These are phyloP conservation scores for Lutjanus argentimaculatus DNA, from an alignment of 2,797 vertebrate genomes.

Conservation along the genomic window DNA sequence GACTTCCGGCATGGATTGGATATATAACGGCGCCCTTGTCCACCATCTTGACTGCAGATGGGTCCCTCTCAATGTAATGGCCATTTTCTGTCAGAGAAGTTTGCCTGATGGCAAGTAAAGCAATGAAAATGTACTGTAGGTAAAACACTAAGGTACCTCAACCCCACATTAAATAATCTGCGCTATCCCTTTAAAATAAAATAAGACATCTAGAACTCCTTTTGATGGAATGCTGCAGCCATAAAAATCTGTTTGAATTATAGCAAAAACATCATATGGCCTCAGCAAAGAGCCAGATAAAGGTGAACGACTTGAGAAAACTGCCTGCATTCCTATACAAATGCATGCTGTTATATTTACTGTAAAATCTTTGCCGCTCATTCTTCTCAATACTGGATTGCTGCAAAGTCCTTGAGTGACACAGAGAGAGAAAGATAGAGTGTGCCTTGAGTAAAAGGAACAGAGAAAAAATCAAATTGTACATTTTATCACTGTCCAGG, in stretches of 20 bases:
- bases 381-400: slow-evolving; percentile 4
- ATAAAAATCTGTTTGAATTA: not conserved
- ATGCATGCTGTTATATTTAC: not conserved
- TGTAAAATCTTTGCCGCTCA: not conserved
- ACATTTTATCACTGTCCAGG: not conserved
- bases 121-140: too few species aligned
- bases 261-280: not conserved
- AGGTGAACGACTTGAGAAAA: not conserved
- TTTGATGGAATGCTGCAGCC: not conserved
- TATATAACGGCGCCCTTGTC: too few species aligned
- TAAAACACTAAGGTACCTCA: too few species aligned
- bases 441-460: not conserved
- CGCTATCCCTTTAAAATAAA: not conserved
- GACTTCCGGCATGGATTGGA: too few species aligned
- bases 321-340: not conserved
- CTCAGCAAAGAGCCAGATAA: not conserved
- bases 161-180: too few species aligned
- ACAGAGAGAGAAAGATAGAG: slow-evolving; percentile 25
- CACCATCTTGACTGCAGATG: too few species aligned
- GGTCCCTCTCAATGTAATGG: too few species aligned
- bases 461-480: not conserved
- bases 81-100: too few species aligned
- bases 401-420: slow-evolving; percentile 62
- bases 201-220: too few species aligned
- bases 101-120: too few species aligned